phyloP scores from a whole-genome alignment of 2,113 vertebrate genomes.

The Sturnus vulgaris region DNA sequence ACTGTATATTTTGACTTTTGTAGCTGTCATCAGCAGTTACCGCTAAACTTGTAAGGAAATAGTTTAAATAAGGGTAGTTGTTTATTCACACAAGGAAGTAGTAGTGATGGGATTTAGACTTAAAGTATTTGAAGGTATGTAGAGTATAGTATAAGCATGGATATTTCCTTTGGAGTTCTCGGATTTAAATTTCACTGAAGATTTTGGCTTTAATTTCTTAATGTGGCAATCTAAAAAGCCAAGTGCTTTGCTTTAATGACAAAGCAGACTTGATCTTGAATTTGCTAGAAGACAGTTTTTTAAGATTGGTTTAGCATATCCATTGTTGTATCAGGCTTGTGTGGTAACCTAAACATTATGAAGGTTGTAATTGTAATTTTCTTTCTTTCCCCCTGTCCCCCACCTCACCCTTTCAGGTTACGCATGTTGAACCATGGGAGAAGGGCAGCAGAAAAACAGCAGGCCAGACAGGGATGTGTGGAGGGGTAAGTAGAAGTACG shows the following conservation, averaged over 20 bases:
- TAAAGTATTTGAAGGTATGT: neutral
- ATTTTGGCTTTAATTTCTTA: neutral
- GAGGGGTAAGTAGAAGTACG: slow-evolving; percentile 99
- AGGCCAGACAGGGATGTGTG: slow-evolving; percentile 99
- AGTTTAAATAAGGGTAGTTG: neutral
- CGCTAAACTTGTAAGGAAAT: neutral
- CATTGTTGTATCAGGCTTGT: neutral
- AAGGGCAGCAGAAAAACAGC: slow-evolving; percentile 98
- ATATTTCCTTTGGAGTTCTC: neutral
- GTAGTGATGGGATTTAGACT: neutral
- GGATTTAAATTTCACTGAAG: neutral
- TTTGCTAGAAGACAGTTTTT: neutral
- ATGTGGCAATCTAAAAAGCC: neutral
- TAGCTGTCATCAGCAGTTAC: neutral
- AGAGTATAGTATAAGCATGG: neutral
- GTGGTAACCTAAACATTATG: neutral
- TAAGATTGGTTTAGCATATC: neutral
- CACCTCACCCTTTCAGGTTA: slow-evolving; percentile 78
- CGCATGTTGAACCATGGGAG: slow-evolving; percentile 95
- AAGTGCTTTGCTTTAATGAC: neutral
- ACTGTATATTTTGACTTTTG: neutral
- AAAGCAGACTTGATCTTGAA: neutral
- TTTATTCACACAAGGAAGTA: neutral
- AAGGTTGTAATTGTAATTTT: slow-evolving; percentile 32
- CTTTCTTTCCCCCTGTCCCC: neutral